phyloP scores from a whole-genome alignment of 2,797 vertebrate genomes.

The Epinephelus coioides region DNA sequence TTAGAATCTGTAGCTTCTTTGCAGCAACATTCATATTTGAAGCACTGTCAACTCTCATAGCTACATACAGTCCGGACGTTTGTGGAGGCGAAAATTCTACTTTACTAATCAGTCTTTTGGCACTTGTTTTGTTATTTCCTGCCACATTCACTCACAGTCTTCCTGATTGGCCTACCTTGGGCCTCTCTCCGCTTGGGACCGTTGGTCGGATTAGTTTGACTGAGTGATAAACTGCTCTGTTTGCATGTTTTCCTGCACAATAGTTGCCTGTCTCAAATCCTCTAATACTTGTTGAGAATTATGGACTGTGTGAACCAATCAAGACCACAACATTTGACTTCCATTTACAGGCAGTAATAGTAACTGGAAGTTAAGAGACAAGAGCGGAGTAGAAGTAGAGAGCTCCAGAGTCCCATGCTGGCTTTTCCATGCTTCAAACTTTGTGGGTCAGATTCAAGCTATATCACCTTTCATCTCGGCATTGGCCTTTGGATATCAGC shows the following conservation, averaged over 20 bases:
- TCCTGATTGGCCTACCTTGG: constrained; percentile 4
- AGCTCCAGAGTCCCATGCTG: neutral
- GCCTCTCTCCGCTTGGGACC: neutral
- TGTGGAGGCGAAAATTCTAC: too few relatives aligned
- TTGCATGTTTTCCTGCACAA: constrained; percentile 3
- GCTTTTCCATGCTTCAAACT: neutral
- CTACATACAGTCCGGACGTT: too few relatives aligned
- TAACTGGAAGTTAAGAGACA: neutral
- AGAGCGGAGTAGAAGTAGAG: too few relatives aligned
- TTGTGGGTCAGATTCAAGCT: neutral
- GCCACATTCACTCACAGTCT: neutral
- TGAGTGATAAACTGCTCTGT: constrained; percentile 12
- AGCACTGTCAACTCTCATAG: too few relatives aligned
- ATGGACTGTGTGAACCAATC: too few relatives aligned
- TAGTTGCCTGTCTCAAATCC: constrained; percentile 16
- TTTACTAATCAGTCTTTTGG: neutral
- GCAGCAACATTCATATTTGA: too few relatives aligned
- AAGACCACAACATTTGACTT: neutral
- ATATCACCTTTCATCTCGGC: neutral
- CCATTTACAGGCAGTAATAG: neutral
- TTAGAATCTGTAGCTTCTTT: too few relatives aligned
- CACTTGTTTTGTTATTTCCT: neutral
- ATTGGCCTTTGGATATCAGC: neutral
- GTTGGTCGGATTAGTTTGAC: neutral
- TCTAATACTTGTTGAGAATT: neutral